A percentile compares a stretch with the other conserved stretches of the same genome.
These are phyloP conservation scores for Rhincodon typus DNA, from an alignment of 2,797 vertebrate genomes.

Conservation along the genomic window DNA sequence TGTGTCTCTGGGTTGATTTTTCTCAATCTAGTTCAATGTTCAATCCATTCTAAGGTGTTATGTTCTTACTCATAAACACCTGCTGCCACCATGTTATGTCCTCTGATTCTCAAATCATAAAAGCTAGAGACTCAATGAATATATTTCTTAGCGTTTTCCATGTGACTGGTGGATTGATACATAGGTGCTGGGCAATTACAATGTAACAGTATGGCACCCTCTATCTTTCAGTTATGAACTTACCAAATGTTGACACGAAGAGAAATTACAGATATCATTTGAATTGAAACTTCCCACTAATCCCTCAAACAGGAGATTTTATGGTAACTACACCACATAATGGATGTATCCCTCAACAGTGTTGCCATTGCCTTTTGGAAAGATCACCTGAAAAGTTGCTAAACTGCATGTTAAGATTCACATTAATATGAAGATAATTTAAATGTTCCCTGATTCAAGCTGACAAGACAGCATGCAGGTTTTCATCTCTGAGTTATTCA, in stretches of 20 bases:
- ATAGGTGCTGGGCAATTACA: neutral
- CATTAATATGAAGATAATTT: neutral
- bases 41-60: too few species aligned
- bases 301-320: neutral
- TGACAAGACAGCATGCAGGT: neutral
- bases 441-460: neutral
- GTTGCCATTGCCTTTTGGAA: neutral
- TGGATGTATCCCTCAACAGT: neutral
- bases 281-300: neutral
- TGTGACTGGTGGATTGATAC: neutral
- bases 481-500: neutral
- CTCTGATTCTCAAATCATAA: neutral
- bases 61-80: too few species aligned
- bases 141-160: neutral
- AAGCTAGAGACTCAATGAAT: neutral
- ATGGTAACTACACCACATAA: too few species aligned
- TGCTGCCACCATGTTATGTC: neutral
- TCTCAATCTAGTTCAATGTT: too few species aligned
- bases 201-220: neutral
- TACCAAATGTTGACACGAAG: neutral
- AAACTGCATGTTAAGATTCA: neutral
- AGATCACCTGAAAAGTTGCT: neutral
- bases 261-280: neutral
- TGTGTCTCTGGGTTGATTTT: too few species aligned
- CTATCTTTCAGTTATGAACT: too few species aligned